Percentiles rank a stretch among this genome's conserved stretches.
Conservation (phyloP, 1,140 invertebrate genomes). For the Limonius californicus region DNA sequence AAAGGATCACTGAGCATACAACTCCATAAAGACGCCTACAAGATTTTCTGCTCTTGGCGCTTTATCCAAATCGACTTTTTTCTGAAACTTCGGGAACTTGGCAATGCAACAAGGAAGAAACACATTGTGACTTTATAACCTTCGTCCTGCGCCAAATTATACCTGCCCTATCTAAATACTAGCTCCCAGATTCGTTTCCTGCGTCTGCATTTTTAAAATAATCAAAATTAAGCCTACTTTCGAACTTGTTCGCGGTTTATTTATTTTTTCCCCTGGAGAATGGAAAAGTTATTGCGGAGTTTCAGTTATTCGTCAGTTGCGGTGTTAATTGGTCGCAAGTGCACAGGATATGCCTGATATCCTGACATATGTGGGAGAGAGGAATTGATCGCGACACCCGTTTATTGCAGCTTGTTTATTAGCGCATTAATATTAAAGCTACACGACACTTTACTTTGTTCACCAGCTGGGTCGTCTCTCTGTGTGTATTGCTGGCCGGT, state of each 20-base stretch:
- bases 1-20: too few relatives aligned
- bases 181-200: too few relatives aligned
- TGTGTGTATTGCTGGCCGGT: background rate
- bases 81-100: background rate
- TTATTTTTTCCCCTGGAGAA: too few relatives aligned
- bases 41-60: background rate
- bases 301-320: background rate
- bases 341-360: constrained; percentile 16
- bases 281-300: too few relatives aligned
- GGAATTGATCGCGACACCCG: constrained; percentile 3
- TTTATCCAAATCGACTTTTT: background rate
- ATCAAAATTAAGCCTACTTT: too few relatives aligned
- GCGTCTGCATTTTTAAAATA: too few relatives aligned
- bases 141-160: too few relatives aligned
- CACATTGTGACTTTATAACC: too few relatives aligned
- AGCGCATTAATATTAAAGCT: background rate
- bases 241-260: too few relatives aligned
- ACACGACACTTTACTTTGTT: background rate
- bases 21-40: too few relatives aligned
- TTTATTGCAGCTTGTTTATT: background rate
- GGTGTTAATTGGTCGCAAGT: constrained; percentile 6
- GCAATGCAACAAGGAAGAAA: background rate
- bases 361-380: constrained; percentile 16
- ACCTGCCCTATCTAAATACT: too few relatives aligned
- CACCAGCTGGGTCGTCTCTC: background rate